Percentiles rank a stretch among this genome's conserved stretches.
Evolutionary conservation across 2,888 invertebrate genomes (phyloP).

Genomic region (Hydroisotoma schaefferi): DNA sequence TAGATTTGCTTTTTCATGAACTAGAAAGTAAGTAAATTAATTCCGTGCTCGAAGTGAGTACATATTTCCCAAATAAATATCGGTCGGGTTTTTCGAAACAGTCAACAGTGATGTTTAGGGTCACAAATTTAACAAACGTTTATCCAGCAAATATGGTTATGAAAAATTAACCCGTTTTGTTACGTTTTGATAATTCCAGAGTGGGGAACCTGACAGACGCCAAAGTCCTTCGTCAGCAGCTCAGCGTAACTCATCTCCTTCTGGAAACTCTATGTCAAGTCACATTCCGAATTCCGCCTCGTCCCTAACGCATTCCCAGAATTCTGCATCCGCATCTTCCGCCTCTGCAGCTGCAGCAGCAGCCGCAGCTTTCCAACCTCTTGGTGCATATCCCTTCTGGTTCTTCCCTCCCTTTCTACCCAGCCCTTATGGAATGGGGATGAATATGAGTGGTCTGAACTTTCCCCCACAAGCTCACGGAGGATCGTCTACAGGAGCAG

Average conservation of each 20-base stretch:
- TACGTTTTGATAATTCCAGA: too few relatives aligned
- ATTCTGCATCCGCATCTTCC: constrained; percentile 38
- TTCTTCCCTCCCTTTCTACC: constrained; percentile 49
- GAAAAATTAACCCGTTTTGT: too few relatives aligned
- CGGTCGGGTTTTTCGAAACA: too few relatives aligned
- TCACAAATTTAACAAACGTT: too few relatives aligned
- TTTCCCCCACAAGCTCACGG: constrained; percentile 29
- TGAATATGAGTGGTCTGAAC: constrained; percentile 45
- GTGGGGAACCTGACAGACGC: too few relatives aligned
- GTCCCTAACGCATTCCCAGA: constrained; percentile 11
- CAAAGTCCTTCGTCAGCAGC: background rate
- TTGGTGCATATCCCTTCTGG: constrained; percentile 47
- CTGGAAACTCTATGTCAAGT: background rate
- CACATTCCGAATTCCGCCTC: background rate
- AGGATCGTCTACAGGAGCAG: constrained; percentile 10
- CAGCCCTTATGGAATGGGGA: constrained; percentile 45
- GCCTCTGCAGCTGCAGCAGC: constrained; percentile 42
- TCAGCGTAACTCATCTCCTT: background rate
- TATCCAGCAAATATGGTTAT: too few relatives aligned
- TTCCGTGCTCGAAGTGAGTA: too few relatives aligned
- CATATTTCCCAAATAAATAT: too few relatives aligned
- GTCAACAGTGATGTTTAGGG: too few relatives aligned
- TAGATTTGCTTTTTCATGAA: too few relatives aligned
- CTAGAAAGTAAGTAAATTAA: too few relatives aligned
- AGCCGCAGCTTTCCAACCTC: constrained; percentile 42